Conservation (phyloP, 2,888 invertebrate species). For the Brenthis ino region DNA sequence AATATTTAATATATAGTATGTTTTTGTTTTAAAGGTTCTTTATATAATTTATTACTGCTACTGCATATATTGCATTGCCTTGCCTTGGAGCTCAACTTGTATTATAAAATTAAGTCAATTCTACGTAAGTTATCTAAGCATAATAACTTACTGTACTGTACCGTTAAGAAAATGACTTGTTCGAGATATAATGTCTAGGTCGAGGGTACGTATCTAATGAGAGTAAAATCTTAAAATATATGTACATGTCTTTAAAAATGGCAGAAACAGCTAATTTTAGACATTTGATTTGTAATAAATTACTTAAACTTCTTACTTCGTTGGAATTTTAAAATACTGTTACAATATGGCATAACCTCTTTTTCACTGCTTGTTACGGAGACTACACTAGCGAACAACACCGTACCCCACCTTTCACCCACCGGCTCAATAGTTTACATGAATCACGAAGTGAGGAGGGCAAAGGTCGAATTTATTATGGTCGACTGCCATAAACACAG, state of each 20-base stretch:
- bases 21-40: not conserved
- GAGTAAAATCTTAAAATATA: not conserved
- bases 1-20: not conserved
- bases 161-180: not conserved
- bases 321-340: no score
- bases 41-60: constrained; percentile 7
- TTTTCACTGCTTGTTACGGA: constrained; percentile 14
- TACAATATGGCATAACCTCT: constrained; percentile 1
- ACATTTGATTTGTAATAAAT: no score
- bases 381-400: constrained; percentile 36
- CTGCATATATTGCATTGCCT: not conserved
- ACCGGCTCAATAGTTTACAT: constrained; percentile 61
- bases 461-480: constrained; percentile 59
- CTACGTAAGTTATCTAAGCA: not conserved
- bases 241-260: not conserved
- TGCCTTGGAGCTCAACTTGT: not conserved
- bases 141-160: not conserved
- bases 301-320: no score
- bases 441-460: constrained; percentile 60
- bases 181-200: not conserved
- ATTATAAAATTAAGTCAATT: not conserved
- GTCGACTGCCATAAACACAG: constrained; percentile 34
- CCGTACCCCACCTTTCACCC: constrained; percentile 66
- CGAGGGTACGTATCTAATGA: not conserved
- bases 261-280: no score